Base-by-base conservation (phyloP, 2,888 invertebrate species). In the Anorthoa munda region DNA sequence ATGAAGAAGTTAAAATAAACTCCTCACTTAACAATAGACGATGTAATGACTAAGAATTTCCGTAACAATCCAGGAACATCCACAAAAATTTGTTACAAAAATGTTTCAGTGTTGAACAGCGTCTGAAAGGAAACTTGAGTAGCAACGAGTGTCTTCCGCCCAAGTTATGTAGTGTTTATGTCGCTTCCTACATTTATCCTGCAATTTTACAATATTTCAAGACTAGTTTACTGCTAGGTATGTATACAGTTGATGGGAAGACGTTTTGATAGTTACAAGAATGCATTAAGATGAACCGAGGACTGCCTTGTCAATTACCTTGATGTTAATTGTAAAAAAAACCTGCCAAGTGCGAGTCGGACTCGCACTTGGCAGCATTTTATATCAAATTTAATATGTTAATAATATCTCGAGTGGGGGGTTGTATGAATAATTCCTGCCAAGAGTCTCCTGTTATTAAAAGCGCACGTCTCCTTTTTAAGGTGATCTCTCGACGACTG, bases 131-230 rank as follows among this genome's bases (percentile, higher is more conserved):
- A 81, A 81, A 81, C 77, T 81, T 59, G 81, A 81, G 81, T 55
- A 80, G 77, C 51, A 72, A 66, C 77, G 77, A 76, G 68, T 72
- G 66, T 72, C 81, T 81, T 76, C 77, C 81, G 59, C 59, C 51
- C 72, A 59, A 66, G 81, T 81, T 69, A 81, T 81, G 72, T 81
- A 77, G 77, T 81, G 77, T 72, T 81, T 72, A 81, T 64, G 72
- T 72, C 81, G 55, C 72, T 77, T 69, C 59, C 77, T 68, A 77
- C 77, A 80, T 81, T 72, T 77, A 81, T 81, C 81, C 63, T 56
- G 65, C 53, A 76, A 80, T 46, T 76, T 76, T 72, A 81, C 68
- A 80, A 80, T 80, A 65, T 80, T 80, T 69, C 64, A 72, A 70
- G 31, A 46, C 60, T 59, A 64, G 80, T 70, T 70, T 59, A 70